Evolutionary conservation across 1,140 invertebrate species (phyloP), one percentile per base, ranked within the genome.

Genomic region (Zaprionus taronus): DNA sequence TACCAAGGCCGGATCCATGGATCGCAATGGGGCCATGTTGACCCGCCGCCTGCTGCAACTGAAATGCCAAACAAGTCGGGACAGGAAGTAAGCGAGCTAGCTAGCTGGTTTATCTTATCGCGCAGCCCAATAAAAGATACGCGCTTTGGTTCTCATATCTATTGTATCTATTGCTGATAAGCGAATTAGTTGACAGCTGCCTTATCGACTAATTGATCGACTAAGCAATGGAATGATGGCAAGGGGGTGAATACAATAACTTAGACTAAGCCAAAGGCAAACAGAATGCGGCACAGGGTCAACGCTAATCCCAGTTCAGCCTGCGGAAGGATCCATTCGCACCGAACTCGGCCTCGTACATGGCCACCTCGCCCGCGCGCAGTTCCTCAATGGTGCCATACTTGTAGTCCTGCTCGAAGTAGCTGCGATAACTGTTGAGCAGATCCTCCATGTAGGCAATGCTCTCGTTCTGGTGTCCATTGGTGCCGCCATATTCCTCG

Each of bases 311-410:
- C 79, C 89, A 79, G 51, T 93, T 93, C 44, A 95, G 89, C 80
- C 94, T 93, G 62, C 95, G 93, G 83, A 95, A 95, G 63, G 95
- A 95, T 12, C 95, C 95, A 61, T 95, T 95, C 17, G 94, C 91
- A 4, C 95, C 95, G 75, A 95, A 95, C 36, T 95, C 91, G 2
- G 94, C 94, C 47, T 94, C 93, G 7, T 94, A 91, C n/a, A 93
- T 94, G 81, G 94, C 94, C 4, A 95, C 93, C 80, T 94, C 94
- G 4, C 94, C 95, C 0, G 93, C 93, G 62, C 95, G 93, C 70
- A 94, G 93, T n/a, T 93, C 93, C 82, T 96, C 95, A 62, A 95
- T 93, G 14, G 94, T 93, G 5, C 93, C 90, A 47, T 94, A 93
- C 49, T 93, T 93, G 58, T 93, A 93, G 77, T 95, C 94, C 79